A percentile compares a stretch with the other conserved stretches of the same genome.
Evolutionary conservation across 2,888 invertebrate genomes (phyloP).

Genomic region (Sturmia bella): DNA sequence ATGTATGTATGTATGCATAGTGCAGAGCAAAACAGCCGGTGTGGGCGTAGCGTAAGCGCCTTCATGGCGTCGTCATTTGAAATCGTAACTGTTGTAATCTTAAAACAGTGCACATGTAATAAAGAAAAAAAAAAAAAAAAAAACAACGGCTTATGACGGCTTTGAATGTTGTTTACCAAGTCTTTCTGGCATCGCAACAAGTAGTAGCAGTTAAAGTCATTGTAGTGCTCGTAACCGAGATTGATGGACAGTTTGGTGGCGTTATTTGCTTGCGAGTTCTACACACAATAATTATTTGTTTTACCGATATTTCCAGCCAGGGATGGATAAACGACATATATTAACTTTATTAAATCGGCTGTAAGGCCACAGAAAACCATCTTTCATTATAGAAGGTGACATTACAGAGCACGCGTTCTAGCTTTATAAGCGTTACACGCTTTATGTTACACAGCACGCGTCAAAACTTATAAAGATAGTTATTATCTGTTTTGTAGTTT

Average conservation of each 20-base stretch:
- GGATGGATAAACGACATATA: background rate
- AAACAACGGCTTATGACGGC: conserved; percentile 41
- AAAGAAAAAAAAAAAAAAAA: no score
- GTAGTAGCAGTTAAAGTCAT: conserved; percentile 39
- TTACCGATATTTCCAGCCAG: conserved; percentile 9
- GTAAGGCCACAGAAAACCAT: no score
- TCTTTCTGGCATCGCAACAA: conserved; percentile 14
- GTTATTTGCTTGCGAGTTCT: conserved; percentile 43
- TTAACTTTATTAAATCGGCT: background rate
- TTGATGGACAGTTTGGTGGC: conserved; percentile 67
- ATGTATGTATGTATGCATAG: background rate
- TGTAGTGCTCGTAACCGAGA: conserved; percentile 54
- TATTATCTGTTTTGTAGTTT: no score
- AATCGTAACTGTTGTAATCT: conserved; percentile 57
- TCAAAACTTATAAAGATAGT: no score
- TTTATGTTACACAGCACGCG: no score
- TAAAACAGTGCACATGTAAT: conserved; percentile 24
- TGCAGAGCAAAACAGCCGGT: conserved; percentile 47
- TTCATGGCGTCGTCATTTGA: conserved; percentile 69
- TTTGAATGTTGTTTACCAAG: conserved; percentile 49
- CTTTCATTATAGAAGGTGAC: no score
- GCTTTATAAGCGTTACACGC: no score
- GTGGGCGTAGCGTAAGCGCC: conserved; percentile 72
- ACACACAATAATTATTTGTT: conserved; percentile 32
- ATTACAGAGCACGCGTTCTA: no score